These are phyloP conservation scores for Graphium colonna DNA, from an alignment of 2,888 invertebrate genomes.

Conservation along the genomic window DNA sequence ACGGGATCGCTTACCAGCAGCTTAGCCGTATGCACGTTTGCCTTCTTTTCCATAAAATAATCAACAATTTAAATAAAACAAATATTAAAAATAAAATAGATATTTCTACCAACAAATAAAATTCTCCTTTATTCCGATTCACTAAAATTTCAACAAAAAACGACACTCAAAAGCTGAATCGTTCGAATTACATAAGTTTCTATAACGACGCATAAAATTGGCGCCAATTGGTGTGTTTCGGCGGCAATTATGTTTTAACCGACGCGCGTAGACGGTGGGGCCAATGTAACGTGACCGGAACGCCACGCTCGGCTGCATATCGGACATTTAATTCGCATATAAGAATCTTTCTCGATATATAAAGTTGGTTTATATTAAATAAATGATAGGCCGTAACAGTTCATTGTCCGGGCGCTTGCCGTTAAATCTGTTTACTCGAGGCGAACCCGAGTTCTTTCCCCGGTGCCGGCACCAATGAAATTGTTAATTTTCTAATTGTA, in stretches of 20 bases:
- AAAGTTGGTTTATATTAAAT: background rate
- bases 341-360: slow-evolving; percentile 28
- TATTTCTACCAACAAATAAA: background rate
- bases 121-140: too few species aligned
- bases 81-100: background rate
- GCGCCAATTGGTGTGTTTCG: slow-evolving; percentile 30
- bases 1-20: too few species aligned
- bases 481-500: too few species aligned
- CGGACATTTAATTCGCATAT: slow-evolving; percentile 35
- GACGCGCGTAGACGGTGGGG: slow-evolving; percentile 43
- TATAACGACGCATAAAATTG: slow-evolving; percentile 29
- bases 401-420: too few species aligned
- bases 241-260: slow-evolving; percentile 54
- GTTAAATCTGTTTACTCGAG: too few species aligned
- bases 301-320: slow-evolving; percentile 42
- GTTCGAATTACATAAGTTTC: slow-evolving; percentile 15
- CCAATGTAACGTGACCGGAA: slow-evolving; percentile 57
- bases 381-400: background rate
- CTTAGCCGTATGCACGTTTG: too few species aligned
- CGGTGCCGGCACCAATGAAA: too few species aligned
- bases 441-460: too few species aligned
- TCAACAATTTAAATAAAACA: background rate
- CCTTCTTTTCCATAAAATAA: too few species aligned
- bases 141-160: background rate
- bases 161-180: background rate